Evolutionary conservation across 2,797 vertebrate species (phyloP).

Genomic region (Morelia viridis): DNA sequence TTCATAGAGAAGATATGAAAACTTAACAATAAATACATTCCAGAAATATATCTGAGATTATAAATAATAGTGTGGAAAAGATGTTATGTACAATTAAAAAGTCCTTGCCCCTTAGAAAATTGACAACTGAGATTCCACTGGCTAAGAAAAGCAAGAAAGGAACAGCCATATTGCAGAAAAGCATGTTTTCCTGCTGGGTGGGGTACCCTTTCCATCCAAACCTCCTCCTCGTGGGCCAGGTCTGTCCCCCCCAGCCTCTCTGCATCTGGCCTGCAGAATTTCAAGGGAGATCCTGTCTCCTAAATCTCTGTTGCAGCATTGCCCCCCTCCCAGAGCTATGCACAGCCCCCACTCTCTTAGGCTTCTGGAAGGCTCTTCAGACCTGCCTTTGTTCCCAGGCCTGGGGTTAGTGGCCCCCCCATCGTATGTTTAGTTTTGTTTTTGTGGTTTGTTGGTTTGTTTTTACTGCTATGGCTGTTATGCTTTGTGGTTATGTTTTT

Average conservation of each 20-base stretch:
- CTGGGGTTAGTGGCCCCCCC: background rate
- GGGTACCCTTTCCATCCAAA: background rate
- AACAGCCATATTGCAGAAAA: background rate
- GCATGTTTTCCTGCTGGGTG: background rate
- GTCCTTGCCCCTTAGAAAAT: background rate
- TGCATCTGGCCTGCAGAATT: too few species aligned
- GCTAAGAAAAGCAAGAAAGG: background rate
- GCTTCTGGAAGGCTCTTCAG: background rate
- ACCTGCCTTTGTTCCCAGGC: background rate
- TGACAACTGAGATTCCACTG: background rate
- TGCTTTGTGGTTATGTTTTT: too few species aligned
- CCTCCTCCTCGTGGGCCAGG: too few species aligned
- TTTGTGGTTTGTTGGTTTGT: background rate
- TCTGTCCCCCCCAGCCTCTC: too few species aligned
- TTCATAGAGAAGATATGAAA: background rate
- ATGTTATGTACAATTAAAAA: background rate
- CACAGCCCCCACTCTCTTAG: background rate
- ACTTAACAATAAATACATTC: background rate
- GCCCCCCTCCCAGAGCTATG: too few species aligned
- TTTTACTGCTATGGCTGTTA: background rate
- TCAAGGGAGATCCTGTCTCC: too few species aligned
- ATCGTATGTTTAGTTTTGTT: background rate
- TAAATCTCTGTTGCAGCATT: too few species aligned
- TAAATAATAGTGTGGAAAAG: background rate
- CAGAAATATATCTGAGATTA: background rate